Evolutionary conservation across 1,140 invertebrate species (phyloP), one percentile per base, ranked within the genome.

Genomic region (Muscidifurax raptorellus): DNA sequence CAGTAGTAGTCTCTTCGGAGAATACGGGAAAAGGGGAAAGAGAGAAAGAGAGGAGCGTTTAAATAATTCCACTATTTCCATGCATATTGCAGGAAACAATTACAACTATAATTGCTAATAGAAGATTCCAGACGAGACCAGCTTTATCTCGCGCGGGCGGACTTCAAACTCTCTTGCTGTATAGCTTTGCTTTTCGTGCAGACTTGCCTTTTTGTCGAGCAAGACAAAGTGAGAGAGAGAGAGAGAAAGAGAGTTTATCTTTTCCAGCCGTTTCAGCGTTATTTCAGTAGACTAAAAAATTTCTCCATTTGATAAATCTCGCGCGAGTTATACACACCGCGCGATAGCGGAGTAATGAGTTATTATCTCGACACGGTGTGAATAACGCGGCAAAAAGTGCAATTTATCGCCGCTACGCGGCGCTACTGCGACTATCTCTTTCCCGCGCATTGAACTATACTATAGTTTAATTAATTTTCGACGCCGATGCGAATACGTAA

Each of bases 31-130:
- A 30, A 69, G 25, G 77, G 44, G 18, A 47, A 71, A 15, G 25
- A 80, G 32, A 40, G 66, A 47, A 27, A 44, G 32, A 18, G 52
- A 71, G 36, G 82, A 86, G 81, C 91, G 92, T 93, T 93, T 93
- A 92, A 93, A 93, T 93, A 93, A 93, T 93, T 92, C 88, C 86
- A 91, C 92, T 90, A 93, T 93, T 93, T 92, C 91, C 90, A 93
- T 93, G 91, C 92, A 92, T 93, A 93, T 92, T 93, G 91, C 91
- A 92, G 91, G 91, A 93, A 93, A 93, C 91, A 93, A 93, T 93
- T 92, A 93, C 92, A 93, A 92, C 89, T 93, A 91, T 93, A 93
- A 93, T 93, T 93, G 92, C 92, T 93, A 93, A 93, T 93, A 93
- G 92, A 93, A 93, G 92, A 93, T 92, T 92, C 91, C 90, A 92